A percentile compares a stretch with the other conserved stretches of the same genome.
These are phyloP conservation scores for Actinemys pallida DNA, from an alignment of 2,113 vertebrate genomes.

Conservation along the genomic window DNA sequence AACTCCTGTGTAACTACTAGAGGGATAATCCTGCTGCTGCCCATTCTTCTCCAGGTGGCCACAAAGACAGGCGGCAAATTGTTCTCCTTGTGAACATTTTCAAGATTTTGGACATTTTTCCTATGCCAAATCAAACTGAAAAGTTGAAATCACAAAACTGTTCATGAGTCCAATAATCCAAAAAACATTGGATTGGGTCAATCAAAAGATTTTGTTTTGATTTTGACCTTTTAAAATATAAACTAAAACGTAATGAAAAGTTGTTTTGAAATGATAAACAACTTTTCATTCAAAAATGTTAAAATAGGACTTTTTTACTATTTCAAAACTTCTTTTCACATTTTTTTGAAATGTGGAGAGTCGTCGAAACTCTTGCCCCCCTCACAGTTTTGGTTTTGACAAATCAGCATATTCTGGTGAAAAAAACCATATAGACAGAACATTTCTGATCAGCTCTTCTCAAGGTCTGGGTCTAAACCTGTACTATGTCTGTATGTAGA, in stretches of 20 bases:
- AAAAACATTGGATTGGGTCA: background rate
- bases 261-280: background rate
- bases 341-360: no score
- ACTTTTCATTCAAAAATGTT: background rate
- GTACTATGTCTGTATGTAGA: fast-evolving
- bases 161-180: background rate
- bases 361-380: background rate
- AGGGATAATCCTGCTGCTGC: background rate
- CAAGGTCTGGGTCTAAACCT: fast-evolving
- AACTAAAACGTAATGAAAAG: background rate
- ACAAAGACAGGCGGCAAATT: background rate
- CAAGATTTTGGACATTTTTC: no score
- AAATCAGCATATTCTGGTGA: background rate
- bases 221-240: background rate
- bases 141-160: no score
- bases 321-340: no score
- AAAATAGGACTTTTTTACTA: no score
- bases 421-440: fast-evolving
- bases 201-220: background rate
- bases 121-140: no score
- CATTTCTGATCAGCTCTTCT: background rate
- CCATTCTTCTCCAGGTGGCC: background rate
- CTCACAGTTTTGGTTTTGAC: background rate
- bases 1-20: background rate
- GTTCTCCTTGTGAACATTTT: no score